Conservation (phyloP, 2,797 vertebrate genomes). For the Prionace glauca region DNA sequence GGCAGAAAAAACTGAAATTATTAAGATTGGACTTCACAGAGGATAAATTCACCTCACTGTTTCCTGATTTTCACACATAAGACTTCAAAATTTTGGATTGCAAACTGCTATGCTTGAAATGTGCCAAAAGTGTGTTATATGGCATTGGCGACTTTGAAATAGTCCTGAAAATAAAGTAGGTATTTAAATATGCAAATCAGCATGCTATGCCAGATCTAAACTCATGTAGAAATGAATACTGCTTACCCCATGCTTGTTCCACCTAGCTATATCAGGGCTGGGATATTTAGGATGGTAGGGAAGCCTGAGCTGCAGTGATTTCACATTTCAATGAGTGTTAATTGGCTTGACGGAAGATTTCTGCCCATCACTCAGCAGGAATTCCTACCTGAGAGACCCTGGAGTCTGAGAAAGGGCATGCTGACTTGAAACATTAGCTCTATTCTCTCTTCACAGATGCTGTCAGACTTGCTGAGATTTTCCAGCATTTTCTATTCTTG, state of each 20-base stretch:
- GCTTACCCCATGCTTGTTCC: not conserved
- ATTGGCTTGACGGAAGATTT: no score
- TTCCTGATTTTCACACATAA: not conserved
- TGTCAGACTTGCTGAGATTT: no score
- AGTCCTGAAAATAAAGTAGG: not conserved
- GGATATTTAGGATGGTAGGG: no score
- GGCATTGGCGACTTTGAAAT: not conserved
- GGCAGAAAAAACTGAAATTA: not conserved
- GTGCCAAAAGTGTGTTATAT: not conserved
- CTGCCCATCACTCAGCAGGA: no score
- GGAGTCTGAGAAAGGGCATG: no score
- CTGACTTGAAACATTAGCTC: no score
- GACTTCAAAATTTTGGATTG: not conserved
- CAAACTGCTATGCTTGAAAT: not conserved
- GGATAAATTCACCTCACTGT: not conserved
- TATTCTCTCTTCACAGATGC: no score
- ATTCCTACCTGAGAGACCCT: no score
- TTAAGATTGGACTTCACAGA: not conserved
- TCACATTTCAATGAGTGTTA: no score
- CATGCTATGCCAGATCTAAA: not conserved
- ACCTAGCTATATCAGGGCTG: no score
- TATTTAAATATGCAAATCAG: not conserved
- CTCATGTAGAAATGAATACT: not conserved
- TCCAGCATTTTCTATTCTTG: no score
- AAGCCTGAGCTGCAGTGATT: no score